A percentile compares a stretch with the other conserved stretches of the same genome.
Conservation (phyloP, 2,797 vertebrate genomes). For the Cyclopterus lumpus region DNA sequence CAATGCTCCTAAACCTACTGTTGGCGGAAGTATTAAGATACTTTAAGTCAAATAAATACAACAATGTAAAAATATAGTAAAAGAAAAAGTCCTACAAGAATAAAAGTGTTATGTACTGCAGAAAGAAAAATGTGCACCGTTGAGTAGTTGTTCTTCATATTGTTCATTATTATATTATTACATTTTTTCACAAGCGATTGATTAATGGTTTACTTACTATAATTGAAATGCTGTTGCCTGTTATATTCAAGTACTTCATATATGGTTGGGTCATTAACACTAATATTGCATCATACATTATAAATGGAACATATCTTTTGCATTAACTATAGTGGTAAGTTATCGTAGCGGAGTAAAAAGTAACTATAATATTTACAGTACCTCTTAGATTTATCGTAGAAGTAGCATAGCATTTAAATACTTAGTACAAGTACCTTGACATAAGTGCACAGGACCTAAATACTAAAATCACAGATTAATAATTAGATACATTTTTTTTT, state of each 20-base stretch:
- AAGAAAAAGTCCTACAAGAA: neutral
- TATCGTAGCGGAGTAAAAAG: neutral
- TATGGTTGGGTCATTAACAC: neutral
- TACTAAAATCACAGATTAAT: neutral
- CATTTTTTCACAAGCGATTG: neutral
- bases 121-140: neutral
- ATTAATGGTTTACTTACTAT: neutral
- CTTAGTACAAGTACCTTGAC: neutral
- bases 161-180: neutral
- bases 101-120: neutral
- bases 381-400: neutral
- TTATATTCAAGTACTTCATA: neutral
- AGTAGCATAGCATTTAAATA: neutral
- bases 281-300: neutral
- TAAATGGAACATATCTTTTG: neutral
- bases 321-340: neutral
- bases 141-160: neutral
- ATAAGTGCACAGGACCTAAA: neutral
- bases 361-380: neutral
- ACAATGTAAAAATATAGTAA: neutral
- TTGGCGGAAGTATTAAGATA: neutral
- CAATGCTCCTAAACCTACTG: neutral
- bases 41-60: neutral
- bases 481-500: neutral
- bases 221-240: neutral